A percentile compares a stretch with the other conserved stretches of the same genome.
Evolutionary conservation across 2,888 invertebrate species (phyloP).

Genomic region (Muscina levida): DNA sequence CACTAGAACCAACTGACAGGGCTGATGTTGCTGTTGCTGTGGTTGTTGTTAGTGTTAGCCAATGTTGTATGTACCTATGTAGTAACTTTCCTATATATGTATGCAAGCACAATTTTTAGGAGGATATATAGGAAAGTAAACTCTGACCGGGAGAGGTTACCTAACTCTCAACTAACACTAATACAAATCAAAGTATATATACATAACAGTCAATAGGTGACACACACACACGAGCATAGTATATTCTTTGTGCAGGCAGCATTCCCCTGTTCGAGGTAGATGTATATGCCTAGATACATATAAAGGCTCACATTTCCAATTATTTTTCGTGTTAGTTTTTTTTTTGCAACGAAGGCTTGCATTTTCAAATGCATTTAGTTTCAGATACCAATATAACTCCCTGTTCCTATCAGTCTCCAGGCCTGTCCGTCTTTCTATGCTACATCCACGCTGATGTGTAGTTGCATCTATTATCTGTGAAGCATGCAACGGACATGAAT

Average conservation of each 20-base stretch:
- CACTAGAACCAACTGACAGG: not conserved
- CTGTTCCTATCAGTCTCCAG: not conserved
- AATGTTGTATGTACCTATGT: too few species aligned
- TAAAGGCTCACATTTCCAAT: conserved; percentile 7
- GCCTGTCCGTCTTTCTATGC: not conserved
- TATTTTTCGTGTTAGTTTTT: not conserved
- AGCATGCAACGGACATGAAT: conserved; percentile 16
- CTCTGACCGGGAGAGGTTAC: not conserved
- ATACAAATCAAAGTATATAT: not conserved
- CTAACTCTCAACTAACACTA: conserved; percentile 10
- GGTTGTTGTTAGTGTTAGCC: conserved; percentile 33
- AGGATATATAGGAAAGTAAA: not conserved
- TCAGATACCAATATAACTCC: not conserved
- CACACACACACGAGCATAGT: not conserved
- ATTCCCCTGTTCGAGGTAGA: too few species aligned
- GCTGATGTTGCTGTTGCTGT: too few species aligned
- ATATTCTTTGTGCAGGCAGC: too few species aligned
- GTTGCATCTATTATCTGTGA: not conserved
- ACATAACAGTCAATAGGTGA: not conserved
- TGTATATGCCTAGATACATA: not conserved
- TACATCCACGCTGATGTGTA: not conserved
- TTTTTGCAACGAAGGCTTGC: conserved; percentile 14
- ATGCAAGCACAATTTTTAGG: conserved; percentile 4
- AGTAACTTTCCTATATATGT: too few species aligned
- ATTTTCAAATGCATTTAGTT: conserved; percentile 16